Base-by-base conservation (phyloP, 2,888 invertebrate species). In the Sarcophaga carnaria region DNA sequence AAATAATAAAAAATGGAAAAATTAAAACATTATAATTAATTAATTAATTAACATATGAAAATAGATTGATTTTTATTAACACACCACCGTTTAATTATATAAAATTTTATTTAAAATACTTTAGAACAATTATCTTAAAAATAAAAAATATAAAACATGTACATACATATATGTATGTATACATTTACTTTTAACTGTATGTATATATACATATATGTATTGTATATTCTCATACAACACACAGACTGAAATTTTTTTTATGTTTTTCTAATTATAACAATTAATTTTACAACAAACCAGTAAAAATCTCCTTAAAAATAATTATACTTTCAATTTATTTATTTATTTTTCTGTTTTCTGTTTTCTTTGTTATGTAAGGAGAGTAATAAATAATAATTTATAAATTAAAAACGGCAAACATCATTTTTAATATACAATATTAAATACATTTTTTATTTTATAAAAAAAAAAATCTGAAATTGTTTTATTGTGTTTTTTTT, bases 21-120 rank as follows among this genome's bases (percentile, higher is more conserved):
- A 8, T 64, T 47, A 1, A 37, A 64, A 11, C 14, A n/a, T 63
- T 20, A 47, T 27, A 71, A 12, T 64, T 63, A 70, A 27, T 63
- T 63, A 59, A 59, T 17, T 59, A 59, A 5, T 59, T 17, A 59
- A 59, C 59, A 59, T 59, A 2, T 59, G 59, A 59, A 62, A 22
- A 62, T 62, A 62, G 11, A 22, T 60, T 60, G 12, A 66, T 25
- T 47, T 74, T 59, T 54, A 59, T 66, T 77, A 71, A 63, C 54
- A 54, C 83, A 83, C 86, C 86, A 86, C 86, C 86, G 83, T 83
- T 83, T 70, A 72, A 83, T 71, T 70, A 70, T 71, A 70, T 63
- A 67, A 67, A 54, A 54, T 75, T 82, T 75, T 60, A 47, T 49
- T 77, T 59, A 66, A 54, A 54, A 82, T 72, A 80, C 67, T 80